Evolutionary conservation across 1,140 invertebrate genomes (phyloP), one percentile per base, ranked within the genome.

Genomic region (Temnothorax nylanderi): DNA sequence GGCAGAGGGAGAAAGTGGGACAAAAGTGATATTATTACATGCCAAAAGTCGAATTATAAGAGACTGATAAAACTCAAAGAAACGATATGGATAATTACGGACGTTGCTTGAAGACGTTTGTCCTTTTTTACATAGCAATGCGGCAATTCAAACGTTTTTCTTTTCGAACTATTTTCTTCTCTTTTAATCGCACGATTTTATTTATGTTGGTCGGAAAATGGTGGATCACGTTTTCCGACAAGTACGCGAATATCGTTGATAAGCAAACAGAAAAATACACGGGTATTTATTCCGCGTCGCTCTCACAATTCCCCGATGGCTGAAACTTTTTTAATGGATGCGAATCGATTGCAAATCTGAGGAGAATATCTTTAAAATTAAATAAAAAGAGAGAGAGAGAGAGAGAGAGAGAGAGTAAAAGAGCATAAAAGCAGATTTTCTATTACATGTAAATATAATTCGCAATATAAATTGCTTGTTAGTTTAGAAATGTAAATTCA

Each of bases 291-390:
- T 75, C n/a, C 54, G 2, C 2, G n/a, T 10, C 18, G 26, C 56
- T 75, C 67, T 72, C 18, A 10, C 34, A 21, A 11, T 11, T 60
- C 5, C 18, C 69, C 54, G 41, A 37, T 75, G 4, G 26, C 13
- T 74, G 32, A 47, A 74, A 84, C 54, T 60, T 84, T 54, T 84
- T 84, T 75, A 75, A 74, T 60, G 54, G 13, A 74, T 49, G 71
- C 8, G 18, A 74, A 58, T 74, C 37, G 41, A 74, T 82, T 37
- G 54, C 34, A 47, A 60, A 60, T 37, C 16, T 49, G 26, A 3
- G 47, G 13, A 51, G 21, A 49, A 74, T 49, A 37, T 6, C 32
- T 47, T 60, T 13, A 16, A 34, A 49, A 47, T 82, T 74, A 71
- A 34, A 7, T 4, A 34, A 77, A 49, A 26, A 65, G 1, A 56